Conservation (phyloP, 2,888 invertebrate species). For the Hanleya hanleyi region DNA sequence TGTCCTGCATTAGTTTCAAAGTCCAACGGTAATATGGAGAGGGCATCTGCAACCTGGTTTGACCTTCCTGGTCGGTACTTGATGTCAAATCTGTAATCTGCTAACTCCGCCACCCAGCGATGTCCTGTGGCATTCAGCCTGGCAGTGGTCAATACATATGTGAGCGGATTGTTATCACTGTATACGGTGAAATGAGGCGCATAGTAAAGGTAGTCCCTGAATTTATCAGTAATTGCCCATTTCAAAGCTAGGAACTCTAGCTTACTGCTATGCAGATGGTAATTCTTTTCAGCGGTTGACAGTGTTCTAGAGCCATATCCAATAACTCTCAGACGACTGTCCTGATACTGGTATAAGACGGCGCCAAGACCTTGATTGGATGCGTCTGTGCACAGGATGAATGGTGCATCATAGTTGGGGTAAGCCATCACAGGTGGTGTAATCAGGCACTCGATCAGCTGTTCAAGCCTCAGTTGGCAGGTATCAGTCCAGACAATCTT, state of each 20-base stretch:
- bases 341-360: constrained; percentile 33
- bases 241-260: constrained; percentile 29
- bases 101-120: constrained; percentile 22
- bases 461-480: constrained; percentile 20
- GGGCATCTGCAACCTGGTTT: constrained; percentile 22
- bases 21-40: constrained; percentile 13
- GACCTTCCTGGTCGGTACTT: constrained; percentile 8
- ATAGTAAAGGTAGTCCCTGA: constrained; percentile 22
- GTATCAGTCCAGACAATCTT: not conserved
- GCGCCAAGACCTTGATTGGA: constrained; percentile 25
- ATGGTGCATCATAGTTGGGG: constrained; percentile 26
- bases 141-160: constrained; percentile 20
- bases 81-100: constrained; percentile 15
- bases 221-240: constrained; percentile 27
- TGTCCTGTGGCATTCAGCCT: constrained; percentile 28
- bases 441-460: constrained; percentile 5
- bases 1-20: not conserved
- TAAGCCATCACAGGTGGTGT: constrained; percentile 28
- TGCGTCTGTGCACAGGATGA: constrained; percentile 27
- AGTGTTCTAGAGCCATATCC: constrained; percentile 22
- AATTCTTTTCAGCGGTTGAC: constrained; percentile 15
- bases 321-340: constrained; percentile 14
- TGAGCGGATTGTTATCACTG: constrained; percentile 21
- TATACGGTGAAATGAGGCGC: not conserved
- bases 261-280: constrained; percentile 14